Base-by-base conservation (phyloP, 2,797 vertebrate species). In the Cyprinella venusta region DNA sequence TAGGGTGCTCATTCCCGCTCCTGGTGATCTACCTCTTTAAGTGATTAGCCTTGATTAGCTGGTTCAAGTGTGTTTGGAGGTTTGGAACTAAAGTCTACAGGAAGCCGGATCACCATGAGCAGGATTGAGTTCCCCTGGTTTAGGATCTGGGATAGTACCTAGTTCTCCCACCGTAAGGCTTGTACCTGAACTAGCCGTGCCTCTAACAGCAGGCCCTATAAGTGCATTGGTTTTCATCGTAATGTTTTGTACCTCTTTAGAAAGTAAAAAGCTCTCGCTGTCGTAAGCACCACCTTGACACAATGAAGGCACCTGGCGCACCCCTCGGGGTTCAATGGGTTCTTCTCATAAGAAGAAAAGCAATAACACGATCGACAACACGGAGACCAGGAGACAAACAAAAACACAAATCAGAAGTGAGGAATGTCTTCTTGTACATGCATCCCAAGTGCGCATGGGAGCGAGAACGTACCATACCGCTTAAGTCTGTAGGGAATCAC, bases 291-390 rank as follows among this genome's bases (percentile, higher is more conserved):
- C 89, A 93, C 90, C 93, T 95, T 95, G 91, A 92, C 92, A 94
- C 91, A 94, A 94, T 93, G 92, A 94, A 94, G 94, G 94, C 94
- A 94, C 90, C 93, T 93, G 93, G 92, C 92, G 93, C 93, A 93
- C 90, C 93, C 91, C 89, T 87, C 81, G 79, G 92, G 95, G 94
- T 69, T 94, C 90, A 92, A 94, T 88, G 89, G 87, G 90, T 94
- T 94, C 94, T 95, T 96, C 94, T 93, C 95, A 94, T 94, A 94
- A 96, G 93, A 94, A 95, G 89, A 95, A 93, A 95, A 92, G 86
- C 90, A 89, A 91, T 88, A 86, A 90, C 88, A 91, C 92, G 33
- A 83, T 86, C 50, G 84, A 92, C 90, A 89, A 91, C 81, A 86
- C 50, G 40, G 48, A 38, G 38, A 64, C 67, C 81, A 92, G 40